Evolutionary conservation across 1,140 invertebrate species (phyloP).

Genomic region (Dolichoris vasculosae): DNA sequence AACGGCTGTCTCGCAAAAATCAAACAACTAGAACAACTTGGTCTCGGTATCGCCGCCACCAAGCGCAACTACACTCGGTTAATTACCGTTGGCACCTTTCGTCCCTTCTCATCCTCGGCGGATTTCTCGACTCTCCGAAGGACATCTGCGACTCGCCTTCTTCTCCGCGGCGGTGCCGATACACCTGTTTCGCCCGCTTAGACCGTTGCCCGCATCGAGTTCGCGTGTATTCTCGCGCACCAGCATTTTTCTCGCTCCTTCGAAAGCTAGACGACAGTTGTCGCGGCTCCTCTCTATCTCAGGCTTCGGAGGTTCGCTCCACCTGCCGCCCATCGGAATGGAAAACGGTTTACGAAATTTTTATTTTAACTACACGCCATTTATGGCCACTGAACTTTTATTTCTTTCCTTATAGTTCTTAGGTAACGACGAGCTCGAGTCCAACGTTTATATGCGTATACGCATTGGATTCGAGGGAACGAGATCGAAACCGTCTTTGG

Average conservation of each 20-base stretch:
- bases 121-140: constrained; percentile 36
- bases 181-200: constrained; percentile 48
- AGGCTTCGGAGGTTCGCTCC: neutral
- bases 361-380: neutral
- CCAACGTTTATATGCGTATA: neutral
- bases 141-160: constrained; percentile 38
- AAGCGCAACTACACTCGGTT: neutral
- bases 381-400: neutral
- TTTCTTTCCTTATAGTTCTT: neutral
- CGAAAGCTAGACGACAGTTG: constrained; percentile 44
- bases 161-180: neutral
- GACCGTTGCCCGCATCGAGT: constrained; percentile 38
- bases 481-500: neutral
- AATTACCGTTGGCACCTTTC: constrained; percentile 32
- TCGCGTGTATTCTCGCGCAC: constrained; percentile 8
- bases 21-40: neutral
- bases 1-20: too few species aligned
- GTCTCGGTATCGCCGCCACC: neutral
- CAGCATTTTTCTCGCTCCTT: neutral
- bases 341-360: constrained; percentile 11
- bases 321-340: constrained; percentile 28
- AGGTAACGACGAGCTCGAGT: neutral
- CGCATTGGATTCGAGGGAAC: neutral
- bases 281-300: constrained; percentile 1
- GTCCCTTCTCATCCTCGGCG: neutral